These are phyloP conservation scores for Salvelinus fontinalis DNA, from an alignment of 2,113 vertebrate species.

Conservation along the genomic window DNA sequence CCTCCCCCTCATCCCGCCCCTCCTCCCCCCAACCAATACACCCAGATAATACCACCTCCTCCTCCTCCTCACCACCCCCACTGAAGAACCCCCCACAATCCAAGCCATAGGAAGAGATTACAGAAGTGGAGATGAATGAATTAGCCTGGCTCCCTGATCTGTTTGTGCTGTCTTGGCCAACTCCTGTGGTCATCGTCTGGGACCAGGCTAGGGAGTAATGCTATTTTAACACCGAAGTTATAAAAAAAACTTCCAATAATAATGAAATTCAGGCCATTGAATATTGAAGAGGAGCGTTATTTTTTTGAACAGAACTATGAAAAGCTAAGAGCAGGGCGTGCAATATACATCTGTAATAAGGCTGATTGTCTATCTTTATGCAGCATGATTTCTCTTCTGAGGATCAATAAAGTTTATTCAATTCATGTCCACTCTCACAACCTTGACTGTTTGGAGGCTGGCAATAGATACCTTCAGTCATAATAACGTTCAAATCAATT, in stretches of 20 bases:
- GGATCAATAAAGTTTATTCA: slow-evolving; percentile 33
- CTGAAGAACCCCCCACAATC: slow-evolving; percentile 13
- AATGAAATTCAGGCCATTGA: slow-evolving; percentile 26
- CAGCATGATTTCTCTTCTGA: slow-evolving; percentile 17
- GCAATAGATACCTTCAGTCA: too few relatives aligned
- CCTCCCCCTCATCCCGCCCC: slow-evolving; percentile 86
- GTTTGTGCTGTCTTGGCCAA: neutral
- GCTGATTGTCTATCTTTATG: too few relatives aligned
- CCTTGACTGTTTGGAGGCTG: neutral
- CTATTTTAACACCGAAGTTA: slow-evolving; percentile 19
- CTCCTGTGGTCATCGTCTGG: too few relatives aligned
- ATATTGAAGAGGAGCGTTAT: slow-evolving; percentile 41
- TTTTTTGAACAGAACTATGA: slow-evolving; percentile 40
- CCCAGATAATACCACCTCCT: slow-evolving; percentile 40
- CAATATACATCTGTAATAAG: slow-evolving; percentile 26
- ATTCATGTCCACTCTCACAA: slow-evolving; percentile 58
- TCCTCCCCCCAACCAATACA: slow-evolving; percentile 10
- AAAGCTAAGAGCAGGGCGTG: slow-evolving; percentile 29
- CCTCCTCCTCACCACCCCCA: slow-evolving; percentile 23
- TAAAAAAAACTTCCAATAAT: too few relatives aligned
- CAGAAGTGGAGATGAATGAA: too few relatives aligned
- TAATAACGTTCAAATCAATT: too few relatives aligned
- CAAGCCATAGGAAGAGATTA: slow-evolving; percentile 3
- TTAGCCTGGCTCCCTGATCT: neutral
- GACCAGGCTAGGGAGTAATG: too few relatives aligned